A percentile compares a stretch with the other conserved stretches of the same genome.
Evolutionary conservation across 1,140 invertebrate species (phyloP).

Genomic region (Polypedilum vanderplanki): DNA sequence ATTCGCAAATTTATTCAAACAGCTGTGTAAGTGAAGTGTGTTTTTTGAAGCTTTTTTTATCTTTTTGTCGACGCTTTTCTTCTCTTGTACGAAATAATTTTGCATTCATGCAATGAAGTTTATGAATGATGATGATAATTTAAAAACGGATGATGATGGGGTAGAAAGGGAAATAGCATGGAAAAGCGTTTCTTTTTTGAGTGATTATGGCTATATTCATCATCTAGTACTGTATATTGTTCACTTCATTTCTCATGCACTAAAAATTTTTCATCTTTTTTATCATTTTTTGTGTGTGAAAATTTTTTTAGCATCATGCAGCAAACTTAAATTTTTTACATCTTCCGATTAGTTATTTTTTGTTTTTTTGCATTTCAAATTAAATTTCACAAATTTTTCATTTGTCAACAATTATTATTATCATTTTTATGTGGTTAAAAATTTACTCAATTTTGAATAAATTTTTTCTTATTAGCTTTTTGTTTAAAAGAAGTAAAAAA

Average conservation of each 20-base stretch:
- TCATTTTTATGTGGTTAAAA: neutral
- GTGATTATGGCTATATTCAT: conserved; percentile 11
- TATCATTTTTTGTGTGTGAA: neutral
- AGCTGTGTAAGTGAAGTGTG: too few species aligned
- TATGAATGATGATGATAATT: neutral
- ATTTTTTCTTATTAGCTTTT: neutral
- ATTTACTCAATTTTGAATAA: neutral
- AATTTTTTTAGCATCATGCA: neutral
- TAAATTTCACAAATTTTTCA: neutral
- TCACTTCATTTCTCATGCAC: neutral
- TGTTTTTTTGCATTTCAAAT: neutral
- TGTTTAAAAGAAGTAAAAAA: neutral
- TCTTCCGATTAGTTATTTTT: neutral
- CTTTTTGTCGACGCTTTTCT: too few species aligned
- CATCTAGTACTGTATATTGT: neutral
- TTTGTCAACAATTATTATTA: neutral
- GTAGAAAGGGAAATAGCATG: neutral
- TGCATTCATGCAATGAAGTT: conserved; percentile 9
- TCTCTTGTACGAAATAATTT: neutral
- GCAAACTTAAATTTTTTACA: neutral
- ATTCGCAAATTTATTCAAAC: too few species aligned
- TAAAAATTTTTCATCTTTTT: neutral
- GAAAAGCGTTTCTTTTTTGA: neutral
- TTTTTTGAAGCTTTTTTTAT: too few species aligned
- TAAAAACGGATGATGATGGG: neutral